A percentile compares a stretch with the other conserved stretches of the same genome.
These are phyloP conservation scores for Oreortyx pictus DNA, from an alignment of 2,797 vertebrate genomes.

Conservation along the genomic window DNA sequence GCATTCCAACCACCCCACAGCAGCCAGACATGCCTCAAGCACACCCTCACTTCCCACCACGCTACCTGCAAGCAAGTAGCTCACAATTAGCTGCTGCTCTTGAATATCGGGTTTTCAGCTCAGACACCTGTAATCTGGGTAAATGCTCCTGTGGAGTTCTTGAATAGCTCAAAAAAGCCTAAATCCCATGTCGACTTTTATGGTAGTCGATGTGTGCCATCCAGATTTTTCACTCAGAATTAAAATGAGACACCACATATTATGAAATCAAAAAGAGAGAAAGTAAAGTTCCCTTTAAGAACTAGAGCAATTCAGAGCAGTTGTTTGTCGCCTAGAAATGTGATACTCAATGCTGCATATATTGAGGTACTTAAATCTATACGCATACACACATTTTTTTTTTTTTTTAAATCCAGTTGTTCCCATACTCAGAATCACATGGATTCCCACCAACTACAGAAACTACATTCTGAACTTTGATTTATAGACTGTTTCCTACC, in stretches of 20 bases:
- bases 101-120: conserved; percentile 3
- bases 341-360: background rate
- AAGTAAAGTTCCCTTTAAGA: background rate
- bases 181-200: background rate
- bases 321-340: background rate
- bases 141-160: background rate
- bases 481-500: background rate
- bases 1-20: background rate
- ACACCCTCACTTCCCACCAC: background rate
- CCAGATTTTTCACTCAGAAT: background rate
- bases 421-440: background rate
- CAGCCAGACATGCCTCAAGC: background rate
- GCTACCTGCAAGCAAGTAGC: rapidly evolving
- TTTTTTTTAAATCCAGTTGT: background rate
- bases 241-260: conserved; percentile 27
- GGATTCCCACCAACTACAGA: background rate
- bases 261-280: conserved; percentile 31
- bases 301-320: conserved; percentile 2
- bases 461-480: background rate
- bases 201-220: conserved; percentile 6
- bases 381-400: background rate
- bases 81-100: background rate
- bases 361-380: background rate
- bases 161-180: conserved; percentile 2
- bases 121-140: background rate